phyloP scores from a whole-genome alignment of 1,140 invertebrate species.

The Cherax destructor region DNA sequence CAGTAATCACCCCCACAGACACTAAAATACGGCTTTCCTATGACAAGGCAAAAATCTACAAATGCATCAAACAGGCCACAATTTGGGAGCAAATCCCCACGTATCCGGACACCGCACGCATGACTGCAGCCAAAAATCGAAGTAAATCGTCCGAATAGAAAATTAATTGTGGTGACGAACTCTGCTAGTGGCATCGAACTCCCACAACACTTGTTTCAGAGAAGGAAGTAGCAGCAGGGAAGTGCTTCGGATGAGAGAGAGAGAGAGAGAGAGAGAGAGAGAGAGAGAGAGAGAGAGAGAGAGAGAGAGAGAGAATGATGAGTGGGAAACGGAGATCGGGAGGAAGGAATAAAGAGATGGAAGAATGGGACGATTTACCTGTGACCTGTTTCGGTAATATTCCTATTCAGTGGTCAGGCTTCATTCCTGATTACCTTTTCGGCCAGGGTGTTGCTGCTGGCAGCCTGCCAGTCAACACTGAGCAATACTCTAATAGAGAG shows the following conservation, averaged over 20 bases:
- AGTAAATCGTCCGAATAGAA: slow-evolving; percentile 1
- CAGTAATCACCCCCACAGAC: neutral
- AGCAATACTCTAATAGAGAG: no score
- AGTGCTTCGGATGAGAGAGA: no score
- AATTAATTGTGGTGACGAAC: slow-evolving; percentile 4
- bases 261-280: neutral
- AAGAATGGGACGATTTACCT: neutral
- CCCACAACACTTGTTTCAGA: no score
- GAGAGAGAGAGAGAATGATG: neutral
- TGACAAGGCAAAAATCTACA: neutral
- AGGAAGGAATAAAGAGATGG: neutral
- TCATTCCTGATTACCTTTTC: no score
- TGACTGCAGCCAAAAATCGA: neutral
- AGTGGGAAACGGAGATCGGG: neutral
- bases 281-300: neutral
- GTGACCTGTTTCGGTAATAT: no score
- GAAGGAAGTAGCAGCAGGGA: no score
- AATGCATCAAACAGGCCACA: neutral
- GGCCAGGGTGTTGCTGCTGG: no score
- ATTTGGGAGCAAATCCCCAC: neutral
- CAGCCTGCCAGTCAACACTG: no score
- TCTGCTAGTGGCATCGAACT: neutral
- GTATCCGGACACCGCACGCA: neutral
- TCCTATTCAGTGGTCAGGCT: no score
- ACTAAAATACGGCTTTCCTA: neutral